Evolutionary conservation across 2,888 invertebrate species (phyloP), one percentile per base, ranked within the genome.

Genomic region (Pachydiplax longipennis): DNA sequence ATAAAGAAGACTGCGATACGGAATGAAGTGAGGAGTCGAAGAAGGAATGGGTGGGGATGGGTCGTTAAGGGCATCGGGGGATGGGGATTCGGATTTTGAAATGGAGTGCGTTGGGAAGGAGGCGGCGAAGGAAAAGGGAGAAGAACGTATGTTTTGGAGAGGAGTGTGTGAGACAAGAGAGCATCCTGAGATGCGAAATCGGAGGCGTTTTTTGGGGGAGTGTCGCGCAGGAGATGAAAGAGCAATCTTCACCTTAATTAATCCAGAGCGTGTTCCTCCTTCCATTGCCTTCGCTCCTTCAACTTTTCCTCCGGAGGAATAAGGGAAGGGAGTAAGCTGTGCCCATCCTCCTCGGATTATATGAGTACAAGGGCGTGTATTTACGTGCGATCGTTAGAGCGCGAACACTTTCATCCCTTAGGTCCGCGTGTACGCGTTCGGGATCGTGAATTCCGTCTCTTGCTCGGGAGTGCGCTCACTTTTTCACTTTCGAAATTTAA

Each of bases 241-340:
- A 80, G 90, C 81, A 81, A 82, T 87, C 65, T 83, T 80, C 81
- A 83, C 65, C 90, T 90, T 90, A 90, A 90, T 90, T 90, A 90
- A 90, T 90, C 90, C 73, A 37, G 40, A 65, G 61, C 37, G 18
- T 58, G 58, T 90, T 65, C 90, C 81, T 81, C 81, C 18, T 22
- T 40, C 81, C 31, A 18, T 13, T 22, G n/a, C 81, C 18, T 18
- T 22, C 81, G 8, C 35, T 35, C 81, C 40, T 22, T 81, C 81
- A 40, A 73, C 81, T 81, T 81, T 81, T 44, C 81, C 35, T 81
- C 37, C n/a, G n/a, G 6, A 5, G 3, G 3, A 25, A 22, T n/a
- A 8, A 65, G n/a, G 25, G 61, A 65, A n/a, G 8, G 65, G 25
- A 4, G 25, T n/a, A 5, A 65, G 25, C 65, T 65, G 25, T 18